phyloP scores from a whole-genome alignment of 2,797 vertebrate species.

The Limnodromus scolopaceus region DNA sequence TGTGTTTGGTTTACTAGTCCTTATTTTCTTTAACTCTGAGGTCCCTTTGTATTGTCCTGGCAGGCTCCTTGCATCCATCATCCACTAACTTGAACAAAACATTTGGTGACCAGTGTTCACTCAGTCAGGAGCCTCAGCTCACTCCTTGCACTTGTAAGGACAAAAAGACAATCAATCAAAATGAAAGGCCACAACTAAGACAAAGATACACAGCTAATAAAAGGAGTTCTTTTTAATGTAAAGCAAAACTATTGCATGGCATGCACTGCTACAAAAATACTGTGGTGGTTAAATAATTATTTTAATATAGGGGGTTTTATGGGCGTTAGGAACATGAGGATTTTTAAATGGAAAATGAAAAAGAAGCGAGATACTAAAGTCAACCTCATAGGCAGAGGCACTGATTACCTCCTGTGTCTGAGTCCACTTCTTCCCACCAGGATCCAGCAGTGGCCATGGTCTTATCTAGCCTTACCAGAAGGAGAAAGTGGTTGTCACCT shows the following conservation, averaged over 20 bases:
- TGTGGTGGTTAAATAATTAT: background rate
- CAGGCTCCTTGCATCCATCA: background rate
- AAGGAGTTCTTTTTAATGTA: background rate
- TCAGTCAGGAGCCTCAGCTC: background rate
- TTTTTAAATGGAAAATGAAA: background rate
- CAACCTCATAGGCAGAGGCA: background rate
- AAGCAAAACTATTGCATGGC: background rate
- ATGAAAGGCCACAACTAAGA: background rate
- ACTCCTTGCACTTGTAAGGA: background rate
- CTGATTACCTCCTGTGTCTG: background rate
- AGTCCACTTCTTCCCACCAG: background rate
- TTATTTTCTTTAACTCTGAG: background rate
- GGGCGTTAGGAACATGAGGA: background rate
- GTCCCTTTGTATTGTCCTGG: background rate
- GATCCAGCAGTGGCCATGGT: background rate
- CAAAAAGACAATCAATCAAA: background rate
- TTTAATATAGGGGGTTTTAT: rapidly evolving
- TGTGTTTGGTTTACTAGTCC: background rate
- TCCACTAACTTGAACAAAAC: background rate
- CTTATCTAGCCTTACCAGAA: background rate
- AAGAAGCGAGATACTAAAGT: background rate
- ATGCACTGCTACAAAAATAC: background rate
- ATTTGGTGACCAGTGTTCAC: background rate
- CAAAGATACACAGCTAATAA: background rate
- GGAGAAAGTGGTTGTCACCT: background rate